A percentile compares a stretch with the other conserved stretches of the same genome.
Conservation (phyloP, 1,140 invertebrate species). For the Pemphigus obesinymphae region DNA sequence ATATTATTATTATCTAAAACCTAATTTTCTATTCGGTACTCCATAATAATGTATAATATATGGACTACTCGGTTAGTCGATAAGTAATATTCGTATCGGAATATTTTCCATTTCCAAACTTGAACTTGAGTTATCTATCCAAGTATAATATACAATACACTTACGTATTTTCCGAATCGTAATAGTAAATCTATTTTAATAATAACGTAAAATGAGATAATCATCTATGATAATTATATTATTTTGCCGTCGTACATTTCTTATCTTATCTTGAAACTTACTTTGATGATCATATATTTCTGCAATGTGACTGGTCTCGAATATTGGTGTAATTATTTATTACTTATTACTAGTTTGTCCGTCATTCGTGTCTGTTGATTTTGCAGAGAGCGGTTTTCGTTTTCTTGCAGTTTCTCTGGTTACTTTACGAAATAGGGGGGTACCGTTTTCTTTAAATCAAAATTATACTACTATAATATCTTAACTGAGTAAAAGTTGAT, state of each 20-base stretch:
- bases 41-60: neutral
- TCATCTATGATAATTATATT: neutral
- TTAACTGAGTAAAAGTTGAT: neutral
- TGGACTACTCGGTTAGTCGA: neutral
- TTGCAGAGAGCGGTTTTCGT: neutral
- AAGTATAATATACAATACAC: too few relatives aligned
- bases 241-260: neutral
- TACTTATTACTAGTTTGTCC: neutral
- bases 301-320: neutral
- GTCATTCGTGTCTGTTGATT: neutral
- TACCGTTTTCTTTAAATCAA: neutral
- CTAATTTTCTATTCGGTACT: too few relatives aligned
- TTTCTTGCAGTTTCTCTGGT: neutral
- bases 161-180: neutral
- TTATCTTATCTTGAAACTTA: neutral
- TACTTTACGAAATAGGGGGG: too few relatives aligned
- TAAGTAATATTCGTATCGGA: neutral
- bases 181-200: neutral
- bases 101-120: neutral
- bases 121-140: neutral
- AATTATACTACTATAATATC: neutral
- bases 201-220: neutral
- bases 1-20: too few relatives aligned
- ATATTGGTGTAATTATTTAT: too few relatives aligned
- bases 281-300: neutral